Percentiles rank a stretch among this genome's conserved stretches.
These are phyloP conservation scores for Trachelus tabidus DNA, from an alignment of 2,888 invertebrate species.

Conservation along the genomic window DNA sequence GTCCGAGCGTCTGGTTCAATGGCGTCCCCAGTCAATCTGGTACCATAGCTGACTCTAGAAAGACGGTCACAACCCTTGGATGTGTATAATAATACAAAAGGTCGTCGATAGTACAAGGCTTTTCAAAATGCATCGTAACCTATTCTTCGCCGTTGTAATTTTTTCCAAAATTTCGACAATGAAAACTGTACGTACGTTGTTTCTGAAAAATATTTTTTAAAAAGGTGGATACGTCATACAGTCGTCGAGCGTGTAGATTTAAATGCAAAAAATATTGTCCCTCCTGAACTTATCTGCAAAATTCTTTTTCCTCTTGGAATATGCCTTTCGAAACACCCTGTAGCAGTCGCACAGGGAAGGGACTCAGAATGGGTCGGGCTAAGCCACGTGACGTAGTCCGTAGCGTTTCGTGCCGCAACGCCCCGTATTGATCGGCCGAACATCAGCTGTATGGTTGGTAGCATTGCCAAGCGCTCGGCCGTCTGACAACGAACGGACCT, in stretches of 20 bases:
- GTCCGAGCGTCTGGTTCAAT: slow-evolving; percentile 27
- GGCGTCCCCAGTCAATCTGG: background rate
- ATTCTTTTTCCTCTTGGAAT: background rate
- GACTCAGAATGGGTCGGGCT: slow-evolving; percentile 43
- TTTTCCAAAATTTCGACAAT: too few species aligned
- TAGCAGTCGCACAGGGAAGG: background rate
- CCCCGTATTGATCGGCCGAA: slow-evolving; percentile 58
- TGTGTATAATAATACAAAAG: background rate
- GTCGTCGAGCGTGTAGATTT: too few species aligned
- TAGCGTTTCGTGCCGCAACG: slow-evolving; percentile 59
- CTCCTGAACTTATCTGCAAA: background rate
- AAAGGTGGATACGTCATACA: too few species aligned
- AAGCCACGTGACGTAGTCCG: slow-evolving; percentile 51
- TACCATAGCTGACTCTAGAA: background rate
- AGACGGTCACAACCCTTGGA: background rate
- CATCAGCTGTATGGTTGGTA: slow-evolving; percentile 56
- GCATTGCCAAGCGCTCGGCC: slow-evolving; percentile 30
- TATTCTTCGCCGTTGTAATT: background rate
- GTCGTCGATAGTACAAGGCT: background rate
- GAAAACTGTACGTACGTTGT: too few species aligned
- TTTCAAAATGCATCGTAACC: background rate
- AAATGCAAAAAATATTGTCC: background rate
- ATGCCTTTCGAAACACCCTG: background rate
- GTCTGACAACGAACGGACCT: slow-evolving; percentile 19
- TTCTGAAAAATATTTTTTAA: too few species aligned